These are phyloP conservation scores for Lepidonotus clava DNA, from an alignment of 2,888 invertebrate genomes.

Conservation along the genomic window DNA sequence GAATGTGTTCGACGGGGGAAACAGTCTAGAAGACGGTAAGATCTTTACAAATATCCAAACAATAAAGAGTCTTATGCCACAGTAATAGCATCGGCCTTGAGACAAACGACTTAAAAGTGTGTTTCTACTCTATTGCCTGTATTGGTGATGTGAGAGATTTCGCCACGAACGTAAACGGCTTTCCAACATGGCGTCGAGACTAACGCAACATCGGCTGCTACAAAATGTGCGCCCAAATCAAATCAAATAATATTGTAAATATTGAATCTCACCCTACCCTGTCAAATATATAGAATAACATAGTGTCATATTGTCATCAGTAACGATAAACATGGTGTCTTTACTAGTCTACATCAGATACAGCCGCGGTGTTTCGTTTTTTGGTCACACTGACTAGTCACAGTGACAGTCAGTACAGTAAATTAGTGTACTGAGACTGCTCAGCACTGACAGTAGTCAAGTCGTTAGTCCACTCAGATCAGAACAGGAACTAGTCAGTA, in stretches of 20 bases:
- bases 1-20: background rate
- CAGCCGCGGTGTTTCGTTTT: background rate
- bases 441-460: background rate
- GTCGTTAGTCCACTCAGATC: background rate
- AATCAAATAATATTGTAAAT: background rate
- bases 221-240: conserved; percentile 28
- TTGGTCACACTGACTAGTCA: background rate
- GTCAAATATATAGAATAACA: background rate
- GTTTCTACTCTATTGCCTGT: background rate
- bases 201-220: conserved; percentile 17
- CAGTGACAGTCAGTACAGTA: background rate
- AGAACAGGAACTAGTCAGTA: too few relatives aligned
- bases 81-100: too few relatives aligned
- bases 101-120: background rate
- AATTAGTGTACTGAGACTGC: background rate
- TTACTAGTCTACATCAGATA: too few relatives aligned
- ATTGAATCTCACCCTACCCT: background rate
- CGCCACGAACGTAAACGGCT: too few relatives aligned
- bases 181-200: conserved; percentile 40
- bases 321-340: background rate
- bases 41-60: background rate
- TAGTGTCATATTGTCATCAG: background rate
- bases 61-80: background rate
- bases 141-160: background rate
- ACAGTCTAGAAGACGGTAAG: conserved; percentile 35